Conservation (phyloP, 1,140 invertebrate genomes). For the Maniola jurtina region DNA sequence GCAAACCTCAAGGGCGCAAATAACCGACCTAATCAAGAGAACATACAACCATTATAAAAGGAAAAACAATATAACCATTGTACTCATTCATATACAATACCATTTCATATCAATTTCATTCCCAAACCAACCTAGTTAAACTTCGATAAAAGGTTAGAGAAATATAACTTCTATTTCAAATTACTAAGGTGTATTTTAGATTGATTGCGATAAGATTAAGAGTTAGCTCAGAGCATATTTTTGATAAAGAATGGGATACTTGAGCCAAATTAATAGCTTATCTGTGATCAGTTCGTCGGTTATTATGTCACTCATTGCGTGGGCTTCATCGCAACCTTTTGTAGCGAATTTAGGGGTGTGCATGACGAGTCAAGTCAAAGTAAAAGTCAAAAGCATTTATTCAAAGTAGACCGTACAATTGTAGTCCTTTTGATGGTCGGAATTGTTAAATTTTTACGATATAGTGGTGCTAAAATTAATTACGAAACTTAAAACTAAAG, state of each 20-base stretch:
- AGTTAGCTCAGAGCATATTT: slow-evolving; percentile 44
- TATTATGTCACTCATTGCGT: slow-evolving; percentile 67
- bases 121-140: slow-evolving; percentile 19
- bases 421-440: too few species aligned
- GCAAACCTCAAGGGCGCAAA: slow-evolving; percentile 44
- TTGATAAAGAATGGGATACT: slow-evolving; percentile 61
- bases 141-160: neutral
- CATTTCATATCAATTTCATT: slow-evolving; percentile 60
- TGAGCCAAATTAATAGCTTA: slow-evolving; percentile 72
- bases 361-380: neutral
- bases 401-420: too few species aligned
- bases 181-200: slow-evolving; percentile 18
- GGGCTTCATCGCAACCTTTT: slow-evolving; percentile 42
- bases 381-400: too few species aligned
- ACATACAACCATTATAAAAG: slow-evolving; percentile 43
- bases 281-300: slow-evolving; percentile 63
- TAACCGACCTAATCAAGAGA: slow-evolving; percentile 44
- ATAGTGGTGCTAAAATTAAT: too few species aligned
- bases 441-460: too few species aligned
- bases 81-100: slow-evolving; percentile 48
- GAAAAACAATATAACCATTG: slow-evolving; percentile 63
- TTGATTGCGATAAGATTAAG: slow-evolving; percentile 12
- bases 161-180: slow-evolving; percentile 27
- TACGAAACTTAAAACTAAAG: too few species aligned
- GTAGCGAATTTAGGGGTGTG: slow-evolving; percentile 39